A percentile compares a stretch with the other conserved stretches of the same genome.
These are phyloP conservation scores for Emydura subglobosa DNA, from an alignment of 2,113 vertebrate genomes.

Conservation along the genomic window DNA sequence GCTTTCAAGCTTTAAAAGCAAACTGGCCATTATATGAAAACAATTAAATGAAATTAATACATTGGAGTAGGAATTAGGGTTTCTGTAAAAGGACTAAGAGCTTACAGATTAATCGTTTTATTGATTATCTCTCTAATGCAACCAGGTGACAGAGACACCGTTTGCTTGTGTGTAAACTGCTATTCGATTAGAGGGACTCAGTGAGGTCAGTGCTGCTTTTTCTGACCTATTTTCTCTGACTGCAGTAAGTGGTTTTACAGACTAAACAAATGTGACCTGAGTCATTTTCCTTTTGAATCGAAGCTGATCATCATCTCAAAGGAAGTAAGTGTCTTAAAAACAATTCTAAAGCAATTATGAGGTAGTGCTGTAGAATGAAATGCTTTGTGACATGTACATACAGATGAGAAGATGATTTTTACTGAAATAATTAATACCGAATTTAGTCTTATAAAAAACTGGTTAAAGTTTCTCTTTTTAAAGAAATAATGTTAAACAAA, in stretches of 20 bases:
- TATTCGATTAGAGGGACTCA: not conserved
- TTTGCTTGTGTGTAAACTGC: not conserved
- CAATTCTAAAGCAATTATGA: not conserved
- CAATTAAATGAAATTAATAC: not conserved
- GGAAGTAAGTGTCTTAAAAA: not conserved
- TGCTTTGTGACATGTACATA: not conserved
- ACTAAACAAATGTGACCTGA: not conserved
- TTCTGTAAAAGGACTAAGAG: not conserved
- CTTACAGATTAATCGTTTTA: not conserved
- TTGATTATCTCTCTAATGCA: not conserved
- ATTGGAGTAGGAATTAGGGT: not conserved
- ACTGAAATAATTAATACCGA: no score
- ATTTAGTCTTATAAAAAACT: not conserved
- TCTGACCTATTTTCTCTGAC: conserved; percentile 8
- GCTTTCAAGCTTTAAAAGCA: not conserved
- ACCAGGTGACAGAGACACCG: not conserved
- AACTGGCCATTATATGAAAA: not conserved
- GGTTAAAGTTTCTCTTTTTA: not conserved
- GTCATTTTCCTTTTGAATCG: not conserved
- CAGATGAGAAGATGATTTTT: not conserved
- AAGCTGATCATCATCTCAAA: not conserved
- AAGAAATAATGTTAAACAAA: not conserved
- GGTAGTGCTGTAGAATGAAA: not conserved
- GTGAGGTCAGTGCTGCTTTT: conserved; percentile 6
- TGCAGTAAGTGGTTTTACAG: not conserved